Percentiles rank a stretch among this genome's conserved stretches.
These are phyloP conservation scores for Microplitis manilae DNA, from an alignment of 2,888 invertebrate genomes.

Conservation along the genomic window DNA sequence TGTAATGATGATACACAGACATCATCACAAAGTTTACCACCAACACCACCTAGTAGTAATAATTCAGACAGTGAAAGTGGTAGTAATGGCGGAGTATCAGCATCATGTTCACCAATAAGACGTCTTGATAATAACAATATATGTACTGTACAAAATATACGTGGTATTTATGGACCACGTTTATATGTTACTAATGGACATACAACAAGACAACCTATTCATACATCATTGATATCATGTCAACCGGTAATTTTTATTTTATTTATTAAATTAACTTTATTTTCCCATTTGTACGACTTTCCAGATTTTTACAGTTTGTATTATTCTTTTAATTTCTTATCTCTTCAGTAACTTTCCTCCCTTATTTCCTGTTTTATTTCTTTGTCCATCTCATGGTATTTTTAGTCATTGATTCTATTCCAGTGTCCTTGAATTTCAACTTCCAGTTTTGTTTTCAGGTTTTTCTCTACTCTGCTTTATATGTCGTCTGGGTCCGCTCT, in stretches of 20 bases:
- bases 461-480: too few species aligned
- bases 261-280: background rate
- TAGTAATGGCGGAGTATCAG: constrained; percentile 83
- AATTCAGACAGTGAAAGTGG: constrained; percentile 88
- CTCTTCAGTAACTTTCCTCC: too few species aligned
- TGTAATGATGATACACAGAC: constrained; percentile 49
- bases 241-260: constrained; percentile 80
- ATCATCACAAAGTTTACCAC: constrained; percentile 78
- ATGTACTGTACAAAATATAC: constrained; percentile 61
- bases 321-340: too few species aligned
- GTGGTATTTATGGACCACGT: constrained; percentile 64
- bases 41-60: constrained; percentile 89
- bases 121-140: constrained; percentile 16
- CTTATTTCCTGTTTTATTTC: too few species aligned
- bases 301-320: too few species aligned
- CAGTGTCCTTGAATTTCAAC: too few species aligned
- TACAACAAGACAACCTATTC: constrained; percentile 85
- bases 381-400: too few species aligned
- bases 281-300: too few species aligned
- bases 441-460: too few species aligned
- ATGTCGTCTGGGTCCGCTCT: too few species aligned
- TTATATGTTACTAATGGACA: constrained; percentile 74
- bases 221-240: constrained; percentile 89
- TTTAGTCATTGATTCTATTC: too few species aligned
- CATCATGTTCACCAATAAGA: constrained; percentile 73